phyloP scores from a whole-genome alignment of 2,888 invertebrate species.

The Metallyticus violacea region DNA sequence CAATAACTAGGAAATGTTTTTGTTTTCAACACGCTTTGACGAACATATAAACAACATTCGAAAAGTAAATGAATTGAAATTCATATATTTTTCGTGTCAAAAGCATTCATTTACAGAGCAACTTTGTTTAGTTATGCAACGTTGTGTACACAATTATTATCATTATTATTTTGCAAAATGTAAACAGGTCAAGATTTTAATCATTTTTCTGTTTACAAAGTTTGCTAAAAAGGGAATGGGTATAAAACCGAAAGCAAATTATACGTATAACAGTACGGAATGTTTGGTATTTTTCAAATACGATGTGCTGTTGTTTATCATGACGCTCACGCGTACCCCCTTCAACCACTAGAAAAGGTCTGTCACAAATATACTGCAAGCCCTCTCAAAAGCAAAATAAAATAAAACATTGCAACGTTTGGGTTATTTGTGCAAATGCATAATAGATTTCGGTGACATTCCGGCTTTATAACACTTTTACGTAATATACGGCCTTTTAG shows the following conservation, averaged over 20 bases:
- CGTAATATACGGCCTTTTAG: too few relatives aligned
- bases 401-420: too few relatives aligned
- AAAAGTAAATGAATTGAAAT: not conserved
- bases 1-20: not conserved
- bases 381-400: too few relatives aligned
- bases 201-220: not conserved
- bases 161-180: not conserved
- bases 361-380: too few relatives aligned
- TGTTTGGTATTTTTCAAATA: not conserved
- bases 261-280: not conserved
- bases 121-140: not conserved
- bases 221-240: not conserved
- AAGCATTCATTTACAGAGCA: not conserved
- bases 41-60: not conserved
- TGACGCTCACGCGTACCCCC: not conserved
- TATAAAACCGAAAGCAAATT: not conserved
- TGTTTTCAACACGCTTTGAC: not conserved
- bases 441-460: not conserved
- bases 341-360: not conserved
- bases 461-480: too few relatives aligned
- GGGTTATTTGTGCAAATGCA: not conserved
- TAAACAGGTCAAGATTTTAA: not conserved
- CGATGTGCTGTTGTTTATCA: not conserved
- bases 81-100: not conserved
- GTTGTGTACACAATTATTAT: not conserved